phyloP scores from a whole-genome alignment of 2,888 invertebrate genomes.

The Merodon equestris region DNA sequence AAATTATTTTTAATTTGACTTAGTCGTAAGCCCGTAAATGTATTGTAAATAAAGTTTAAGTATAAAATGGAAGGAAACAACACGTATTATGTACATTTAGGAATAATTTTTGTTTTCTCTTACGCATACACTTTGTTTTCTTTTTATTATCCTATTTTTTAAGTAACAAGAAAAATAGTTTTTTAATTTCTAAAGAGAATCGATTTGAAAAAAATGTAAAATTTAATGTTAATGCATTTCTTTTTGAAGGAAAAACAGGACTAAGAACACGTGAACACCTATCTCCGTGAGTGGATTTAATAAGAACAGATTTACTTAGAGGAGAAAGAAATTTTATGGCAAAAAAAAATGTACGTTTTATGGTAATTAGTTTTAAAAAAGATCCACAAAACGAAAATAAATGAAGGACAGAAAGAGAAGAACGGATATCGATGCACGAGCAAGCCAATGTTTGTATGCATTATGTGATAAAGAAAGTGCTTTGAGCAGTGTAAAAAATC shows the following conservation, averaged over 20 bases:
- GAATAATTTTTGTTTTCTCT: constrained; percentile 68
- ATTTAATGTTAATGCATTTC: constrained; percentile 67
- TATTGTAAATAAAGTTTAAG: constrained; percentile 61
- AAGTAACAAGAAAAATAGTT: constrained; percentile 32
- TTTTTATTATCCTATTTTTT: constrained; percentile 39
- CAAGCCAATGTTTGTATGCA: constrained; percentile 34
- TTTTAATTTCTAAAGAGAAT: constrained; percentile 51
- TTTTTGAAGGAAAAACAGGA: constrained; percentile 36
- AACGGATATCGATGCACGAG: constrained; percentile 62
- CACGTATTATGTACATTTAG: constrained; percentile 47
- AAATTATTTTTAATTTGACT: constrained; percentile 58
- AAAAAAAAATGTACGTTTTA: constrained; percentile 46
- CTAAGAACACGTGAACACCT: constrained; percentile 48
- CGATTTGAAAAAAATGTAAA: constrained; percentile 32
- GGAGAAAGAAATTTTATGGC: constrained; percentile 8
- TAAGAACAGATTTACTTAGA: constrained; percentile 2
- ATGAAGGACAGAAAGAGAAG: constrained; percentile 4
- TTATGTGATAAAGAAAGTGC: constrained; percentile 48
- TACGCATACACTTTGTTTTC: constrained; percentile 58
- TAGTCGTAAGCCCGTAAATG: constrained; percentile 26
- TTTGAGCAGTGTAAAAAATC: constrained; percentile 20
- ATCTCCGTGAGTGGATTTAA: constrained; percentile 33
- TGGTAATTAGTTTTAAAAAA: constrained; percentile 60
- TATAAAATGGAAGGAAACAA: constrained; percentile 44
- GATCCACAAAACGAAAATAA: constrained; percentile 26